phyloP scores from a whole-genome alignment of 1,140 invertebrate genomes.

The Episyrphus balteatus region DNA sequence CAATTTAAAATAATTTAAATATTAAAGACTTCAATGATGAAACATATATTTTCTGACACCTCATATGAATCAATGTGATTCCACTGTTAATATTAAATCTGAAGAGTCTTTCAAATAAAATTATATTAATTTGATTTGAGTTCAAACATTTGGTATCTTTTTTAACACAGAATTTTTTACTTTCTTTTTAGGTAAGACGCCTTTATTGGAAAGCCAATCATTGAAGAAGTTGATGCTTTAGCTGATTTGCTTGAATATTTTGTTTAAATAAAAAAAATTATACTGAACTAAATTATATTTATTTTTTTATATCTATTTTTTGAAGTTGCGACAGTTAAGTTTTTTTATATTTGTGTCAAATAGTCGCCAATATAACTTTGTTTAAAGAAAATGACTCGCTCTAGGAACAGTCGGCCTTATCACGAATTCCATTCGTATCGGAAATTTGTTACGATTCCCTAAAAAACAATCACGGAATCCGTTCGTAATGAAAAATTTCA shows the following conservation, averaged over 20 bases:
- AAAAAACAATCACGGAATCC: no score
- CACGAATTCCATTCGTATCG: no score
- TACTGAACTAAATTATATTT: not conserved
- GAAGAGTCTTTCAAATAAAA: slow-evolving; percentile 8
- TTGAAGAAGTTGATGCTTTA: not conserved
- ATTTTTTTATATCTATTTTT: not conserved
- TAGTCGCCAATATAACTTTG: no score
- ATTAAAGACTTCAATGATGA: slow-evolving; percentile 17
- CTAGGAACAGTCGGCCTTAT: no score
- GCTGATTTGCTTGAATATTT: no score
- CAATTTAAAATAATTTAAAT: not conserved
- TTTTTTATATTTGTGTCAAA: not conserved
- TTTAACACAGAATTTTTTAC: slow-evolving; percentile 4
- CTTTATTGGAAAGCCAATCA: slow-evolving; percentile 5
- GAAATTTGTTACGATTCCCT: no score
- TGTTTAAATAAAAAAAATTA: slow-evolving; percentile 6
- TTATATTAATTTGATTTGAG: not conserved
- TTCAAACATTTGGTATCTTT: slow-evolving; percentile 18
- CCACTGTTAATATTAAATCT: slow-evolving; percentile 14
- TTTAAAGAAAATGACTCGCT: no score
- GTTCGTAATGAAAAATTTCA: no score
- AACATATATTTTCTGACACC: slow-evolving; percentile 30
- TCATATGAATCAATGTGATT: slow-evolving; percentile 33
- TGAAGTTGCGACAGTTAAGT: not conserved
- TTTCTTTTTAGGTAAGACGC: not conserved